phyloP scores from a whole-genome alignment of 1,140 invertebrate species.

The Palaemon carinicauda region DNA sequence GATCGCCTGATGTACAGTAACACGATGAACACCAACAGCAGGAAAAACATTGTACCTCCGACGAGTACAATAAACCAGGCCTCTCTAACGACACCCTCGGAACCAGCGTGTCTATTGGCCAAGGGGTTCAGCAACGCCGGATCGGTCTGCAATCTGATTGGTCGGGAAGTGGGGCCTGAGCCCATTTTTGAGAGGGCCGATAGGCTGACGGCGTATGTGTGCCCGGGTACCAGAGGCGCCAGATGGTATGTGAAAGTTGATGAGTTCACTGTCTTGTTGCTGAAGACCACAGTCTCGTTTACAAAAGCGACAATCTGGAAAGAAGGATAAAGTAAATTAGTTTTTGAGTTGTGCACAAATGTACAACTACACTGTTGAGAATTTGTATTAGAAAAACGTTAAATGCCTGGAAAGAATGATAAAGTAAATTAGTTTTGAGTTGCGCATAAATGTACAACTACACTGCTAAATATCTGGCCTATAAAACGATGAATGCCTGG shows the following conservation, averaged over 20 bases:
- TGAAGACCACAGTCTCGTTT: slow-evolving; percentile 46
- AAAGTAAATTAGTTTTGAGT: too few species aligned
- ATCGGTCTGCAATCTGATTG: slow-evolving; percentile 57
- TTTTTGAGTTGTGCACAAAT: neutral
- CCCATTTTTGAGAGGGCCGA: slow-evolving; percentile 48
- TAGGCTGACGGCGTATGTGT: slow-evolving; percentile 53
- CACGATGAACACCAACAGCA: slow-evolving; percentile 54
- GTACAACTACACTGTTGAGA: too few species aligned
- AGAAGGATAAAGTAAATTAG: neutral
- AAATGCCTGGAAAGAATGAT: too few species aligned
- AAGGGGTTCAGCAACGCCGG: slow-evolving; percentile 55
- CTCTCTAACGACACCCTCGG: slow-evolving; percentile 56
- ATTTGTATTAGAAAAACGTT: too few species aligned
- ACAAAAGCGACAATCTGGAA: slow-evolving; percentile 47
- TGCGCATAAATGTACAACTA: too few species aligned
- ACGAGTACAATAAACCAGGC: slow-evolving; percentile 59
- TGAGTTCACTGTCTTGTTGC: slow-evolving; percentile 53
- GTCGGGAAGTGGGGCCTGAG: slow-evolving; percentile 49
- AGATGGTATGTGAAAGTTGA: slow-evolving; percentile 47
- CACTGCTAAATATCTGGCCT: too few species aligned
- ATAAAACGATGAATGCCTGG: too few species aligned
- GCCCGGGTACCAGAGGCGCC: slow-evolving; percentile 51
- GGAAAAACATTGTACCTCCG: slow-evolving; percentile 59
- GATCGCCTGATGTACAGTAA: slow-evolving; percentile 54
- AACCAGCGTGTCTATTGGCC: slow-evolving; percentile 54